Conservation (phyloP, 1,140 invertebrate species). For the Caerostris extrusa region DNA sequence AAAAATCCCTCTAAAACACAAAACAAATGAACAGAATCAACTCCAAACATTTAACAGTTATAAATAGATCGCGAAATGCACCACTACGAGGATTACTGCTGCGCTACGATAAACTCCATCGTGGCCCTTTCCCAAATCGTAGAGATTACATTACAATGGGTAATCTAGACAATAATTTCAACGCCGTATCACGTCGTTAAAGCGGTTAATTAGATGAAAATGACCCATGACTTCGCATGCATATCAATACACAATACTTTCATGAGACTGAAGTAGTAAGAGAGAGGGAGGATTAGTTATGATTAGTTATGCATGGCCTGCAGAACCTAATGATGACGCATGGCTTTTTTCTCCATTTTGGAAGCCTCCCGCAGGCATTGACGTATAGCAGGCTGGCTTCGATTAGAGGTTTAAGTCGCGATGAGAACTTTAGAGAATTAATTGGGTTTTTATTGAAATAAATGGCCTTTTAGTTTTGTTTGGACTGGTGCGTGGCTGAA, state of each 20-base stretch:
- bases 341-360: not conserved
- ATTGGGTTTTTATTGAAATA: not conserved
- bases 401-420: constrained; percentile 3
- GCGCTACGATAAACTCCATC: not conserved
- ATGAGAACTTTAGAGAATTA: not conserved
- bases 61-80: no score
- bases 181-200: not conserved
- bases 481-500: not conserved
- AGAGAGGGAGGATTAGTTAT: constrained; percentile 12
- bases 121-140: not conserved
- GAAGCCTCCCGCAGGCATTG: not conserved
- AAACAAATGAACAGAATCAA: no score
- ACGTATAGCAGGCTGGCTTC: not conserved
- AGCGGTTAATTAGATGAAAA: not conserved
- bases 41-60: no score
- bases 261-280: not conserved
- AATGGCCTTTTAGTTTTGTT: not conserved
- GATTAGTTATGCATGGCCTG: constrained; percentile 14
- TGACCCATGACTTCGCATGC: not conserved
- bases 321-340: not conserved
- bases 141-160: not conserved
- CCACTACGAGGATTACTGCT: no score
- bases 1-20: no score
- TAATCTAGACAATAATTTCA: not conserved
- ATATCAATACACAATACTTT: not conserved